Base-by-base conservation (phyloP, 2,888 invertebrate genomes). In the Acronicta psi region DNA sequence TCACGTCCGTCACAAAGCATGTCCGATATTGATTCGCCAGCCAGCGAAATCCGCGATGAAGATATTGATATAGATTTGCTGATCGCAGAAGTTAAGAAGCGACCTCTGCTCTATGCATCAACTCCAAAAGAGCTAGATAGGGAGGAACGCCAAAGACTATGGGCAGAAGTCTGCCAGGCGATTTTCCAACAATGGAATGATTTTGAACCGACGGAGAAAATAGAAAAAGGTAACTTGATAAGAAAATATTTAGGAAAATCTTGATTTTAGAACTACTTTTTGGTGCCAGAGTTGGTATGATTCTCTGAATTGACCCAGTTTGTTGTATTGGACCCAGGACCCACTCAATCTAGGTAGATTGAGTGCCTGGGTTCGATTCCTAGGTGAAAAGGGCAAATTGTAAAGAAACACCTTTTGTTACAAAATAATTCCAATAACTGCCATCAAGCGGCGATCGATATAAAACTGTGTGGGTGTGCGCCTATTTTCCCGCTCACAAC, bases 311-410 rank as follows among this genome's bases (percentile, higher is more conserved):
- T 31, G 9, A 25, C 31, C 5, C 11, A n/a, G n/a, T n/a, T n/a
- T n/a, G n/a, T n/a, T n/a, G n/a, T n/a, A n/a, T n/a, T n/a, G n/a
- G n/a, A n/a, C n/a, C n/a, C n/a, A n/a, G n/a, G n/a, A n/a, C n/a
- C n/a, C n/a, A n/a, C n/a, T n/a, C n/a, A n/a, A n/a, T n/a, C n/a
- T n/a, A n/a, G n/a, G n/a, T n/a, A 11, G 29, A 43, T 20, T 13
- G 11, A 25, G 13, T 13, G 34, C 17, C 14, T 16, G 11, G 61
- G 52, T 65, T 67, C 53, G 53, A 42, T 29, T 44, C 47, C 59
- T 29, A 16, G 42, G 17, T 34, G 2, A 20, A 0, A 10, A 9
- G 0, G 13, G 5, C 7, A 3, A 37, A 7, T 40, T 2, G 0
- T n/a, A 13, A 16, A 13, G 13, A 29, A 36, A 34, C 13, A 17